Evolutionary conservation across 2,888 invertebrate species (phyloP).

Genomic region (Eupeodes latifasciatus): DNA sequence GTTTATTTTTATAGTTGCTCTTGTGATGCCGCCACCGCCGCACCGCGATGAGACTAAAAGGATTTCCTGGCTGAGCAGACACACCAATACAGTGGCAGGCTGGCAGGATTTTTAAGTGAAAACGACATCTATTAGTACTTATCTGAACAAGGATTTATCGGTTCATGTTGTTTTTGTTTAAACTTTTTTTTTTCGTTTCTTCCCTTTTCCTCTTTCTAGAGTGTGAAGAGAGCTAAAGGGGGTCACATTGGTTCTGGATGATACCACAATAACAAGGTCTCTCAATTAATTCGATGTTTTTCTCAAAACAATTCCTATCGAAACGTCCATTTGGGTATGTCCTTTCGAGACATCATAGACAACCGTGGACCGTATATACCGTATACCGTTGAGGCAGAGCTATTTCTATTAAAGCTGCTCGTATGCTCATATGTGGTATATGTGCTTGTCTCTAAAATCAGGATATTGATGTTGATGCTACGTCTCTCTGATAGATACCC

Average conservation of each 20-base stretch:
- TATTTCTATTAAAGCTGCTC: slow-evolving; percentile 50
- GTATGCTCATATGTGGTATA: background rate
- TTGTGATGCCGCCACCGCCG: background rate
- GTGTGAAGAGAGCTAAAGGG: background rate
- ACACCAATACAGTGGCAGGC: slow-evolving; percentile 23
- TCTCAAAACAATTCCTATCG: slow-evolving; percentile 8
- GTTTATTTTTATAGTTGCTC: slow-evolving; percentile 69
- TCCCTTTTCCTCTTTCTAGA: background rate
- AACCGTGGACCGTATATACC: background rate
- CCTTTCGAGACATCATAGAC: background rate
- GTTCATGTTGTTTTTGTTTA: slow-evolving; percentile 58
- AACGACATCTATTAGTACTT: slow-evolving; percentile 76
- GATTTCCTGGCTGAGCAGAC: slow-evolving; percentile 39
- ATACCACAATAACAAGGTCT: slow-evolving; percentile 70
- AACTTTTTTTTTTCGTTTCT: background rate
- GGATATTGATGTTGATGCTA: slow-evolving; percentile 27
- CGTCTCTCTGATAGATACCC: slow-evolving; percentile 46
- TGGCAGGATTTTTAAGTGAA: slow-evolving; percentile 67
- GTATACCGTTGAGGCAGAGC: background rate
- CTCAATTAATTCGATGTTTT: slow-evolving; percentile 67
- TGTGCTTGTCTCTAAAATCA: slow-evolving; percentile 36
- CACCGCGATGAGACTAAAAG: slow-evolving; percentile 36
- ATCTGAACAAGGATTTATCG: slow-evolving; percentile 73
- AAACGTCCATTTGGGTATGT: background rate
- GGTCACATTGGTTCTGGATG: slow-evolving; percentile 57